These are phyloP conservation scores for Scelioninae gen. 1 DNA, from an alignment of 2,888 invertebrate genomes.

Conservation along the genomic window DNA sequence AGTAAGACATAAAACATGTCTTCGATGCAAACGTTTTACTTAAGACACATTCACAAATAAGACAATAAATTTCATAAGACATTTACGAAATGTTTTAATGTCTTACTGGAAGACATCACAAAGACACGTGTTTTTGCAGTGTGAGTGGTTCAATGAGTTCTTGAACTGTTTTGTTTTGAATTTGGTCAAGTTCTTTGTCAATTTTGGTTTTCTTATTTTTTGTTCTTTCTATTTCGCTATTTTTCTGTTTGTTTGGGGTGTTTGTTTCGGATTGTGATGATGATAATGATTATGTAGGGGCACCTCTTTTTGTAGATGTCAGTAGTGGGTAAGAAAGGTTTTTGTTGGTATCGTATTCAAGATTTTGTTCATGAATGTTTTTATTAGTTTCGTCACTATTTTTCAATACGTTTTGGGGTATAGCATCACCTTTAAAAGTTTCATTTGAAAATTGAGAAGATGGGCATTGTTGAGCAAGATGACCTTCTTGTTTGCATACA, in stretches of 20 bases:
- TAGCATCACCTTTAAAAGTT: not conserved
- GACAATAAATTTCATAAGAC: too few relatives aligned
- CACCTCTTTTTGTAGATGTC: not conserved
- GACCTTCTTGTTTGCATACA: constrained; percentile 27
- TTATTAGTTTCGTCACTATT: not conserved
- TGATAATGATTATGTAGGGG: not conserved
- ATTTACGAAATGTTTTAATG: too few relatives aligned
- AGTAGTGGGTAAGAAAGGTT: not conserved
- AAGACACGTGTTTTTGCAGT: too few relatives aligned
- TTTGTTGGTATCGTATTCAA: not conserved
- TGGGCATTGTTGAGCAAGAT: constrained; percentile 24
- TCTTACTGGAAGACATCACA: too few relatives aligned
- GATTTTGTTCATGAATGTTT: not conserved
- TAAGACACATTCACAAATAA: too few relatives aligned
- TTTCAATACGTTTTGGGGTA: not conserved
- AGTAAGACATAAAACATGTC: too few relatives aligned
- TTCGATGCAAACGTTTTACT: too few relatives aligned
- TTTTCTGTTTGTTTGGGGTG: not conserved
- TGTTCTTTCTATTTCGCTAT: not conserved
- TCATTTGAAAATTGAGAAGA: not conserved
- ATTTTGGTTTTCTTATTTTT: not conserved
- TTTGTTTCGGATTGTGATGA: constrained; percentile 1
- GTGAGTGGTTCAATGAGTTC: not conserved
- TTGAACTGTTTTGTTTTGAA: not conserved
- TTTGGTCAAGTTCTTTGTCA: not conserved